Conservation (phyloP, 2,797 vertebrate genomes). For the Euthynnus affinis region DNA sequence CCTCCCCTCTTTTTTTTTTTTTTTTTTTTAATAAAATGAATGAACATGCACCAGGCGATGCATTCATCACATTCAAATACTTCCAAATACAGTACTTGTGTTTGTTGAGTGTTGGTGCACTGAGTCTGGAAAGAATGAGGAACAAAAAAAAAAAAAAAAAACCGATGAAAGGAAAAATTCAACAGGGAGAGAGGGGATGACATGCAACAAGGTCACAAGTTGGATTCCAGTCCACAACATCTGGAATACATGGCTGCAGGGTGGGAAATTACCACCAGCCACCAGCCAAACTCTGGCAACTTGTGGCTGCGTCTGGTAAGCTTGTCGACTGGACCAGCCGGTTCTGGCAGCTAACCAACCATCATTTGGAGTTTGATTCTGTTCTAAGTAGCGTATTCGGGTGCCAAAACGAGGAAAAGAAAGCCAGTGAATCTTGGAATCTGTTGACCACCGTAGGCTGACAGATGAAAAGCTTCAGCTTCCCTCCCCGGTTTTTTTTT, state of each 20-base stretch:
- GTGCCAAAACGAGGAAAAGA: constrained; percentile 15
- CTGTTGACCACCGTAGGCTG: constrained; percentile 19
- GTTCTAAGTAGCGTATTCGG: constrained; percentile 11
- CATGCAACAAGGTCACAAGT: constrained; percentile 66
- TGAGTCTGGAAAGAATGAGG: constrained; percentile 46
- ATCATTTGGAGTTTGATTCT: constrained; percentile 28
- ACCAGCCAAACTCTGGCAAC: constrained; percentile 35
- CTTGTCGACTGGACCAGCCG: constrained; percentile 21
- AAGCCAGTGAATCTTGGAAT: constrained; percentile 41
- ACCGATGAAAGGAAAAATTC: constrained; percentile 28
- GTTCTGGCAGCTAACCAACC: constrained; percentile 24
- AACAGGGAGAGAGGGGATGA: constrained; percentile 25
- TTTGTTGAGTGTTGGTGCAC: constrained; percentile 14
- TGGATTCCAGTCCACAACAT: constrained; percentile 57
- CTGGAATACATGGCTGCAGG: constrained; percentile 61
- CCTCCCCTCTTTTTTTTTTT: too few relatives aligned
- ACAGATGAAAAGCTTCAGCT: constrained; percentile 10
- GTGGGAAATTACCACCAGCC: constrained; percentile 55
- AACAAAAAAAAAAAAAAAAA: background rate
- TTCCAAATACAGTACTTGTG: constrained; percentile 1
- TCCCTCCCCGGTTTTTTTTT: constrained; percentile 7
- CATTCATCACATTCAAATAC: background rate
- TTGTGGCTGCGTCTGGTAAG: constrained; percentile 24
- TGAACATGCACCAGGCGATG: background rate
- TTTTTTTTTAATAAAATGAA: too few relatives aligned